A percentile compares a stretch with the other conserved stretches of the same genome.
Conservation (phyloP, 2,888 invertebrate species). For the Perizoma affinitatum region DNA sequence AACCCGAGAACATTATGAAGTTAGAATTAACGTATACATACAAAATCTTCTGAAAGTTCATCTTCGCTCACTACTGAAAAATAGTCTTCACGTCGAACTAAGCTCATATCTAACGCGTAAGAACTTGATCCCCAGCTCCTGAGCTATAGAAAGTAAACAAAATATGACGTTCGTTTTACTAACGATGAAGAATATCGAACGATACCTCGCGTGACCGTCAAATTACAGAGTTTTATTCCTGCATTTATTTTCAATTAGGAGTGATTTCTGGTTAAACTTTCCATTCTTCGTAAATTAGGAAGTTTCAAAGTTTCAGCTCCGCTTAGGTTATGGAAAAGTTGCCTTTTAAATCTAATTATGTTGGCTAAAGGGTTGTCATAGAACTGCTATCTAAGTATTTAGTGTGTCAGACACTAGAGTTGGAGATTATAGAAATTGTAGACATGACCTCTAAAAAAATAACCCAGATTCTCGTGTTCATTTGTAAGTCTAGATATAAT, state of each 20-base stretch:
- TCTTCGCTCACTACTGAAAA: too few relatives aligned
- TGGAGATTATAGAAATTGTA: too few relatives aligned
- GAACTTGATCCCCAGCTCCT: neutral
- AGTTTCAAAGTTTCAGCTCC: neutral
- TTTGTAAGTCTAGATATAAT: too few relatives aligned
- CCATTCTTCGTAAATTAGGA: conserved; percentile 3
- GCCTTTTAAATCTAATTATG: neutral
- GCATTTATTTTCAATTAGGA: conserved; percentile 34
- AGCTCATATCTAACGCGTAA: neutral
- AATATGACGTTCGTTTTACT: conserved; percentile 30
- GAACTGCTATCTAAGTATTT: too few relatives aligned
- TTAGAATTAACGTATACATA: too few relatives aligned
- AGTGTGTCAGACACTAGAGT: too few relatives aligned
- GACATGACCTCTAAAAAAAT: too few relatives aligned
- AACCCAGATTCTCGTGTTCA: too few relatives aligned
- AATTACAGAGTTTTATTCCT: conserved; percentile 39
- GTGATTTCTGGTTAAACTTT: conserved; percentile 19
- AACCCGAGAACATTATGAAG: too few relatives aligned
- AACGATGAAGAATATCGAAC: conserved; percentile 48
- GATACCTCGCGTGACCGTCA: conserved; percentile 54
- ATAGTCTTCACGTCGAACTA: too few relatives aligned
- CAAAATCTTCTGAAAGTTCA: too few relatives aligned
- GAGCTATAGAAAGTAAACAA: conserved; percentile 10
- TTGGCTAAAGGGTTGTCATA: too few relatives aligned
- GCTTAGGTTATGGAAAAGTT: neutral